A percentile compares a stretch with the other conserved stretches of the same genome.
Evolutionary conservation across 2,113 vertebrate species (phyloP).

Genomic region (Petrocephalus zakoni): DNA sequence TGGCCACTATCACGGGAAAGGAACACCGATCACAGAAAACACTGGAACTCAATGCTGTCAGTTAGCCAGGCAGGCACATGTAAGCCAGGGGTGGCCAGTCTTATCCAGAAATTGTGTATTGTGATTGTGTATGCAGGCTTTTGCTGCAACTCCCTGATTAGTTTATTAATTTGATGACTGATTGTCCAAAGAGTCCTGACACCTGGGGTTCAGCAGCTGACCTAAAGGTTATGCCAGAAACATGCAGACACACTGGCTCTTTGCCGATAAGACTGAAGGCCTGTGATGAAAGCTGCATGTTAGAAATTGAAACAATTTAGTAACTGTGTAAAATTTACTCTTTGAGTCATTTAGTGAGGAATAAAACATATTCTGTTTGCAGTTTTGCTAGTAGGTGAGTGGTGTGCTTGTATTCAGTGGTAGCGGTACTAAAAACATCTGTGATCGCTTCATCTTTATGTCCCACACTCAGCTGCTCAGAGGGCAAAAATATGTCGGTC

Average conservation of each 20-base stretch:
- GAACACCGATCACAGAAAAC: neutral
- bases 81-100: neutral
- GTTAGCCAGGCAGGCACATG: neutral
- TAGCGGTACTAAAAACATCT: neutral
- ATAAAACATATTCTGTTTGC: neutral
- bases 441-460: neutral
- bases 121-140: too few relatives aligned
- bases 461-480: neutral
- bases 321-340: neutral
- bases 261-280: too few relatives aligned
- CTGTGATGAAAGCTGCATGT: neutral
- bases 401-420: neutral
- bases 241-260: too few relatives aligned
- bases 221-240: too few relatives aligned
- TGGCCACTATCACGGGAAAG: slow-evolving; percentile 60
- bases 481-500: neutral
- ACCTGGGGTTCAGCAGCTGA: too few relatives aligned
- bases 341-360: neutral
- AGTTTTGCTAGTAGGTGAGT: neutral
- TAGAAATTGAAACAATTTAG: neutral
- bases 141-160: too few relatives aligned
- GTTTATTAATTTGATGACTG: too few relatives aligned
- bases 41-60: neutral
- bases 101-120: too few relatives aligned
- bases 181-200: too few relatives aligned